Evolutionary conservation across 2,113 vertebrate genomes (phyloP).

Genomic region (Tetrax tetrax): DNA sequence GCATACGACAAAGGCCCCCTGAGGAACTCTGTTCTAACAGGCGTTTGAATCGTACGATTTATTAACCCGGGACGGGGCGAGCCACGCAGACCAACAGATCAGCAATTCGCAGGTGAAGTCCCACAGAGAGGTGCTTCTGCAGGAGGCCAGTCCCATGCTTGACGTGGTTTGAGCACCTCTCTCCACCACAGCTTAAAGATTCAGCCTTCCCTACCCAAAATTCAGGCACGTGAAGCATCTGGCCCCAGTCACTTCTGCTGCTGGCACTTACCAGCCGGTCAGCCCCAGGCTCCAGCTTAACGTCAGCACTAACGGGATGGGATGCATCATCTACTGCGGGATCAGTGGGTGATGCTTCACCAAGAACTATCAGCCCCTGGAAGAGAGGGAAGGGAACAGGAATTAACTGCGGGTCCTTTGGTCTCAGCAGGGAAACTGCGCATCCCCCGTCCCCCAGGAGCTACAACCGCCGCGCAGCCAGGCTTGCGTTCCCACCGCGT

Average conservation of each 20-base stretch:
- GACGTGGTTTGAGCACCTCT: neutral
- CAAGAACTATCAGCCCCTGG: conserved; percentile 90
- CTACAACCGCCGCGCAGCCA: too few relatives aligned
- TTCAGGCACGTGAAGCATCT: fast-evolving
- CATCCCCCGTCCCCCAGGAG: neutral
- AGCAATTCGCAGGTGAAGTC: neutral
- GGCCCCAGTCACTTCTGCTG: neutral
- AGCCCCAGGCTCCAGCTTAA: conserved; percentile 77
- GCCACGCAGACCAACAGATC: neutral
- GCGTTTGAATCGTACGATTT: neutral
- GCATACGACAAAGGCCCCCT: neutral
- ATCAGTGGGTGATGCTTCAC: conserved; percentile 76
- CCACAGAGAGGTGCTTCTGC: neutral
- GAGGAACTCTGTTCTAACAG: conserved; percentile 5
- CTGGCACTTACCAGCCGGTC: conserved; percentile 76
- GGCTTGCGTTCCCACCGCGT: neutral
- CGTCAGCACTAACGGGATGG: conserved; percentile 68
- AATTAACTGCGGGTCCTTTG: neutral
- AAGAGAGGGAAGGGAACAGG: conserved; percentile 42
- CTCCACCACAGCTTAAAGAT: neutral
- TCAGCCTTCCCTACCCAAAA: neutral
- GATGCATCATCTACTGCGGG: conserved; percentile 66
- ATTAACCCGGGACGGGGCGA: neutral
- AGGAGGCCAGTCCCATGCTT: neutral
- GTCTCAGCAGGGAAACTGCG: neutral